Base-by-base conservation (phyloP, 2,113 vertebrate species). In the Aphyosemion australe region DNA sequence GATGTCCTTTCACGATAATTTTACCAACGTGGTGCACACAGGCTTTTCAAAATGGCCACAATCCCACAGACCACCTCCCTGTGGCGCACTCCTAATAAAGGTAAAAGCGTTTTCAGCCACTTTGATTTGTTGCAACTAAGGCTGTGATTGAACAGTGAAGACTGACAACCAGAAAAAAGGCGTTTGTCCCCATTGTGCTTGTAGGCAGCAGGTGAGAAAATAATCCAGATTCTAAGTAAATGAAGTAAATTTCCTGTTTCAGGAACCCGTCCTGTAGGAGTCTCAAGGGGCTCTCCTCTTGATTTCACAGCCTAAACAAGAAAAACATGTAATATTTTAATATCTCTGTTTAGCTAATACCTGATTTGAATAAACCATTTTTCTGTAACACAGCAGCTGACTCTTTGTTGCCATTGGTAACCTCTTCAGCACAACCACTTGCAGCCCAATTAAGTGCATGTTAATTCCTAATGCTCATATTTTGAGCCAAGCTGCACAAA, bases 361-460 rank as follows among this genome's bases (percentile, higher is more conserved):
- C 64, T 50, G 21, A 74, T 55, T 62, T 65, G 34, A 72, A 77
- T 48, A 65, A 18, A 18, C 41, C 49, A 49, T 67, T 56, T 64
- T 51, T 16, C 50, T 54, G 59, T 65, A 49, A 76, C 61, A 21
- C 34, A 63, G 31, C 50, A 53, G 69, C 64, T 55, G 66, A 78
- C 72, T 57, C 51, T 79, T 69, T 68, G 80, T 84, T 85, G 84
- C 83, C 69, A 86, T 73, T 80, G 75, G 83, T 82, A 80, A 87
- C 79, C 60, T 77, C 60, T 71, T 60, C 64, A 69, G 56, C 34
- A 20, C 57, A 55, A 75, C 65, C 78, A 67, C 62, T 80, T 78
- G 69, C 83, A 69, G 72, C 47, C 70, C 80, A 82, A 84, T 88
- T 77, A 84, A 81, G 45, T 48, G 42, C 66, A 82, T 72, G 32